These are phyloP conservation scores for Heliothis peltigera DNA, from an alignment of 2,888 invertebrate genomes.

Conservation along the genomic window DNA sequence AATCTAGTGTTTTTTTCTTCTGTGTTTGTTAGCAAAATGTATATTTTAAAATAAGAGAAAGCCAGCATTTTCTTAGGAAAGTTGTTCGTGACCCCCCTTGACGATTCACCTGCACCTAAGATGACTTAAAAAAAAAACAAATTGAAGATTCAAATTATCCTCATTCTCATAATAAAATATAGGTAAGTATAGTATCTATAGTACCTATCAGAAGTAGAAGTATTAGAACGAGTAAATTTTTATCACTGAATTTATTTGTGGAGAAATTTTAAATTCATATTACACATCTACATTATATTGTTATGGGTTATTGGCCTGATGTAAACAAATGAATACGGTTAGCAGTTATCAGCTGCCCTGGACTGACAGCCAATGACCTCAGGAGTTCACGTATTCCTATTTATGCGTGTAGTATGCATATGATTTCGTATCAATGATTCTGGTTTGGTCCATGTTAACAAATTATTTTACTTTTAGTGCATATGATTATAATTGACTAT, in stretches of 20 bases:
- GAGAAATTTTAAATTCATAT: not conserved
- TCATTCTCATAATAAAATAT: too few relatives aligned
- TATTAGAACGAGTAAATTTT: too few relatives aligned
- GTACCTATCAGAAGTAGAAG: too few relatives aligned
- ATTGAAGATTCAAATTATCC: too few relatives aligned
- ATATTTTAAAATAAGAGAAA: too few relatives aligned
- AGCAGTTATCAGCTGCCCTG: constrained; percentile 32
- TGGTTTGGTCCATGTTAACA: not conserved
- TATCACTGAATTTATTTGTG: too few relatives aligned
- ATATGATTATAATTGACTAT: too few relatives aligned
- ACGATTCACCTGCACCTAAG: too few relatives aligned
- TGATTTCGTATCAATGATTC: not conserved
- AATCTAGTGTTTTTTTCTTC: not conserved
- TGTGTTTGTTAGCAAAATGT: not conserved
- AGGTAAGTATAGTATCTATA: too few relatives aligned
- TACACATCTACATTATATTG: not conserved
- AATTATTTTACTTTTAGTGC: not conserved
- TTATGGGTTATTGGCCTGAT: constrained; percentile 35
- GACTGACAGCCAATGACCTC: constrained; percentile 39
- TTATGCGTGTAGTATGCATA: not conserved
- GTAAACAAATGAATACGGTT: constrained; percentile 20
- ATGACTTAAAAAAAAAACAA: too few relatives aligned
- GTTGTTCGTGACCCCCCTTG: too few relatives aligned
- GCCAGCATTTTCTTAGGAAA: too few relatives aligned
- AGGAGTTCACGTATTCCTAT: not conserved